phyloP scores from a whole-genome alignment of 1,140 invertebrate species.

The Apis cerana region DNA sequence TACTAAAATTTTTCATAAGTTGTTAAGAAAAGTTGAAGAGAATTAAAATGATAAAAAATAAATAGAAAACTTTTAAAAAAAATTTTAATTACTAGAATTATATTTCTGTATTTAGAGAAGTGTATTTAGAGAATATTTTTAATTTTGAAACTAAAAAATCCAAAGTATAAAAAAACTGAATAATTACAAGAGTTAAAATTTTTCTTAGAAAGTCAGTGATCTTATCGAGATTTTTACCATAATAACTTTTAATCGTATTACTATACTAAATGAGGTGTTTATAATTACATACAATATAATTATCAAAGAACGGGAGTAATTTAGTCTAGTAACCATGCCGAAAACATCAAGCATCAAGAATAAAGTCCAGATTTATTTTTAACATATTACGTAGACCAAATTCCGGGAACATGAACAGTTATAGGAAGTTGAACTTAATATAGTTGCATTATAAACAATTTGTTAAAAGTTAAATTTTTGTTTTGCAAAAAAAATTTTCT shows the following conservation, averaged over 20 bases:
- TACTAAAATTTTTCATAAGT: background rate
- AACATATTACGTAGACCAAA: slow-evolving; percentile 29
- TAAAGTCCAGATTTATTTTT: slow-evolving; percentile 52
- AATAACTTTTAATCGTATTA: background rate
- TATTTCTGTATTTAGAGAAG: too few species aligned
- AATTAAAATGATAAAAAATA: background rate
- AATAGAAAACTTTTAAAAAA: background rate
- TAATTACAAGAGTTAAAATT: background rate
- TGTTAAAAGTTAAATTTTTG: background rate
- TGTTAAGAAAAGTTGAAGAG: background rate
- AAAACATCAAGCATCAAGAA: slow-evolving; percentile 28
- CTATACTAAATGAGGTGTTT: background rate
- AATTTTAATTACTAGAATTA: background rate
- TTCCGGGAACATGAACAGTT: background rate
- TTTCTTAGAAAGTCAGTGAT: background rate
- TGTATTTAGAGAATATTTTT: background rate
- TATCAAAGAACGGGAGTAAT: slow-evolving; percentile 4
- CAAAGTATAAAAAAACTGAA: background rate
- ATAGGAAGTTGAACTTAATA: background rate
- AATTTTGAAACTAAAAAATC: background rate
- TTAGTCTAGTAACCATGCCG: background rate
- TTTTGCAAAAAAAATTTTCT: background rate
- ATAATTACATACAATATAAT: background rate
- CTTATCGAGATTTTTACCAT: background rate
- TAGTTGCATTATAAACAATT: background rate